Evolutionary conservation across 2,797 vertebrate genomes (phyloP).

Genomic region (Pyrocephalus nanus): DNA sequence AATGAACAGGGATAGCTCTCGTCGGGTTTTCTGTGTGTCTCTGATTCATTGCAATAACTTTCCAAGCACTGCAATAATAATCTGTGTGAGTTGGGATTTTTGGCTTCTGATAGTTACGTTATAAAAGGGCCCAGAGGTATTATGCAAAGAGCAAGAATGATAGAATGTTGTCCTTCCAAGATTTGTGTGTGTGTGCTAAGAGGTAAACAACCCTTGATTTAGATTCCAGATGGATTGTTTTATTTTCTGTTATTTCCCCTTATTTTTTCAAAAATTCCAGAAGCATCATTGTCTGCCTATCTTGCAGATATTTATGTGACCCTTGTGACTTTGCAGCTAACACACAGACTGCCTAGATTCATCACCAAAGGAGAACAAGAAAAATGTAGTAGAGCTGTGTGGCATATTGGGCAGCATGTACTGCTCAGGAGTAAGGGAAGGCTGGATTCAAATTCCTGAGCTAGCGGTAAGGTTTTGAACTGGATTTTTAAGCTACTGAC

Average conservation of each 20-base stretch:
- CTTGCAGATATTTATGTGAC: conserved; percentile 34
- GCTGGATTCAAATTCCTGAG: neutral
- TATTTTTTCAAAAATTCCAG: conserved; percentile 45
- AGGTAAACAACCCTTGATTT: conserved; percentile 45
- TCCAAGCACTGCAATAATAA: conserved; percentile 54
- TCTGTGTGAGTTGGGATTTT: conserved; percentile 61
- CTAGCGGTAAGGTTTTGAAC: neutral
- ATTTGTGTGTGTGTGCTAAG: neutral
- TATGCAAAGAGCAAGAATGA: conserved; percentile 12
- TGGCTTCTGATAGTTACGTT: conserved; percentile 41
- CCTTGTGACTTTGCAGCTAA: conserved; percentile 21
- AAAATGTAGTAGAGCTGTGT: neutral
- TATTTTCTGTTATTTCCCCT: conserved; percentile 35
- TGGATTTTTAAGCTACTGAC: neutral
- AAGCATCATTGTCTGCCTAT: conserved; percentile 2
- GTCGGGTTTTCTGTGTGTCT: neutral
- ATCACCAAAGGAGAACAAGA: neutral
- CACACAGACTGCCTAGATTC: neutral
- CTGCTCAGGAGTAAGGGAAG: neutral
- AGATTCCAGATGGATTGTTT: conserved; percentile 26
- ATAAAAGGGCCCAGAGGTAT: conserved; percentile 50
- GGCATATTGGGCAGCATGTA: neutral
- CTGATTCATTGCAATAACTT: conserved; percentile 51
- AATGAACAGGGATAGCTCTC: neutral
- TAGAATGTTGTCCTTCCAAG: conserved; percentile 15